phyloP scores from a whole-genome alignment of 1,140 invertebrate genomes.

The Stegodyphus mimosarum region DNA sequence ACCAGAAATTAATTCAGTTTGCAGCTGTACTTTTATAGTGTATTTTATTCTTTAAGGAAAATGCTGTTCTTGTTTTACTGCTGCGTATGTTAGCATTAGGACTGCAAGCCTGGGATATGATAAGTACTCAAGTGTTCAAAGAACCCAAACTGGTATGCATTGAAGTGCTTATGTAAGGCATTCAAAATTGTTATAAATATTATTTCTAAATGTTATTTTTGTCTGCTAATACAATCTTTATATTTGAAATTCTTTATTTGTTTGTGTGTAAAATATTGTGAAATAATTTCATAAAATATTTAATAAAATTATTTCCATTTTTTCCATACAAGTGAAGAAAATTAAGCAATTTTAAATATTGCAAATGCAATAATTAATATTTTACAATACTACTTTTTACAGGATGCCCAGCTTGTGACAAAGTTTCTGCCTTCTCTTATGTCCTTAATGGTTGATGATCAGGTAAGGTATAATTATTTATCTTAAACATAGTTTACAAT shows the following conservation, averaged over 20 bases:
- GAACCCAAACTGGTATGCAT: slow-evolving; percentile 80
- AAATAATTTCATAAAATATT: not conserved
- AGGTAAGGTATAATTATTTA: slow-evolving; percentile 68
- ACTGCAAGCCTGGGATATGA: slow-evolving; percentile 96
- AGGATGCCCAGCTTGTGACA: slow-evolving; percentile 89
- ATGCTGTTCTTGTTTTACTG: slow-evolving; percentile 89
- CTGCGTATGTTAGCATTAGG: slow-evolving; percentile 92
- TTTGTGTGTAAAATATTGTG: not conserved
- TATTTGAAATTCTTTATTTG: not conserved
- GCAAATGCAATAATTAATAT: not conserved
- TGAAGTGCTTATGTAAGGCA: slow-evolving; percentile 2
- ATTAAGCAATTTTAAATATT: not conserved
- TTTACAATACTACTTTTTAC: not conserved
- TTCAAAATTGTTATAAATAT: not conserved
- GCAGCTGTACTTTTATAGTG: too few species aligned
- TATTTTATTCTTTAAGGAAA: slow-evolving; percentile 74
- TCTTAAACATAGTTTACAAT: too few species aligned
- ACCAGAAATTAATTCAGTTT: too few species aligned
- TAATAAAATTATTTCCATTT: not conserved
- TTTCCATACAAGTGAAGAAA: not conserved
- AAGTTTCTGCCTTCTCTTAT: slow-evolving; percentile 95
- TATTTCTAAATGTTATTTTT: not conserved
- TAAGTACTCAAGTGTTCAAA: slow-evolving; percentile 90
- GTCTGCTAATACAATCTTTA: not conserved
- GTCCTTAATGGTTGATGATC: slow-evolving; percentile 97